Base-by-base conservation (phyloP, 2,888 invertebrate species). In the Darwinula stevensoni region DNA sequence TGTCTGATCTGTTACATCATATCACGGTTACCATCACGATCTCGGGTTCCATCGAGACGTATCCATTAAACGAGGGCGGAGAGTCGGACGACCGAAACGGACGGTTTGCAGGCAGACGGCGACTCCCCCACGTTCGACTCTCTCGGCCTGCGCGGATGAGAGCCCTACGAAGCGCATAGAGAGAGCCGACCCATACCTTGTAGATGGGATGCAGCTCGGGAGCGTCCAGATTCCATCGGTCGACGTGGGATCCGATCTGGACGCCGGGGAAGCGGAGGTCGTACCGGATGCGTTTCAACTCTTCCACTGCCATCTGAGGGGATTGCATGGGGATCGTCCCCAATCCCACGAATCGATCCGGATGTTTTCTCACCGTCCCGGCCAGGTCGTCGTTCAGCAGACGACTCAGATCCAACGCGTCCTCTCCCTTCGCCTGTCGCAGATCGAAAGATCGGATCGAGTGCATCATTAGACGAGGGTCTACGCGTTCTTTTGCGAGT, bases 191-290 rank as follows among this genome's bases (percentile, higher is more conserved):
- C 39, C 41, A 38, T 39, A 57, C 58, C 43, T 54, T 56, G 44
- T 54, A 61, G 17, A 61, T 42, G 2, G 56, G 57, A 35, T 52
- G 44, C 17, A 62, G 46, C 36, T 54, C 49, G 16, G 42, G 42
- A 14, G 52, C 51, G 42, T 60, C 58, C 28, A 62, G 43, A 37
- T 57, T 57, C 54, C 57, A 58, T 6, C 58, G 54, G 39, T 58
- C 58, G 11, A 62, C 44, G 40, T 62, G 60, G 2, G 58, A 57
- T 4, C 61, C 61, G 31, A 61, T 60, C 42, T 59, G 55, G 31
- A 60, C 47, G 4, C 57, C 58, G 17, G 45, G 43, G 34, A 62
- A 48, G 3, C 53, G 53, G 2, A 51, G 39, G 31, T 51, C 47
- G 3, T 34, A 31, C n/a, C 50, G 47, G 38, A 57, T 55, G 32